These are phyloP conservation scores for Cephonodes hylas DNA, from an alignment of 2,888 invertebrate genomes.

Conservation along the genomic window DNA sequence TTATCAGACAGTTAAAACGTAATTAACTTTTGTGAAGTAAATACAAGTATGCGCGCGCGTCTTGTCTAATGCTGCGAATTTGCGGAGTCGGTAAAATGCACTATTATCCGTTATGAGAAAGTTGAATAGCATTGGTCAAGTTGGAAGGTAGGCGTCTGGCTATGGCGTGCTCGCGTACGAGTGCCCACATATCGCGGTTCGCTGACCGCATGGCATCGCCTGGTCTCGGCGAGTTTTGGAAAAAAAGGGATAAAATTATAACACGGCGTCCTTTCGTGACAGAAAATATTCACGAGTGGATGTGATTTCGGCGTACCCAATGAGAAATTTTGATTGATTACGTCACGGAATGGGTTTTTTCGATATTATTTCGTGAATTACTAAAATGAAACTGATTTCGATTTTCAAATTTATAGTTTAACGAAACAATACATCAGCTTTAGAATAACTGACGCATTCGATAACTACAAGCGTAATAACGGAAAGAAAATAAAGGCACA, in stretches of 20 bases:
- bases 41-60: not conserved
- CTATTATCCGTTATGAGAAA: slow-evolving; percentile 17
- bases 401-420: too few species aligned
- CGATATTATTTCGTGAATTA: not conserved
- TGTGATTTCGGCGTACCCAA: not conserved
- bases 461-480: too few species aligned
- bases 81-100: slow-evolving; percentile 14
- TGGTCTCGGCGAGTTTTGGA: not conserved
- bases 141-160: slow-evolving; percentile 24
- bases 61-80: slow-evolving; percentile 20
- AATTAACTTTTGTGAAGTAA: not conserved
- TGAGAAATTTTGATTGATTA: slow-evolving; percentile 5
- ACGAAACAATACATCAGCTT: too few species aligned
- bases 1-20: not conserved
- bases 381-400: too few species aligned
- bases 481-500: too few species aligned
- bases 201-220: slow-evolving; percentile 46
- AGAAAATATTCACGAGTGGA: not conserved
- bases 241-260: slow-evolving; percentile 4
- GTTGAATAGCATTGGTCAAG: slow-evolving; percentile 26
- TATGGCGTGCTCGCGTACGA: slow-evolving; percentile 31
- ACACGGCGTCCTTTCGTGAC: not conserved
- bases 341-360: not conserved
- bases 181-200: slow-evolving; percentile 57
- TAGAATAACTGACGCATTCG: too few species aligned